Percentiles rank a stretch among this genome's conserved stretches.
Conservation (phyloP, 2,113 vertebrate species). For the Pelmatolapia mariae region DNA sequence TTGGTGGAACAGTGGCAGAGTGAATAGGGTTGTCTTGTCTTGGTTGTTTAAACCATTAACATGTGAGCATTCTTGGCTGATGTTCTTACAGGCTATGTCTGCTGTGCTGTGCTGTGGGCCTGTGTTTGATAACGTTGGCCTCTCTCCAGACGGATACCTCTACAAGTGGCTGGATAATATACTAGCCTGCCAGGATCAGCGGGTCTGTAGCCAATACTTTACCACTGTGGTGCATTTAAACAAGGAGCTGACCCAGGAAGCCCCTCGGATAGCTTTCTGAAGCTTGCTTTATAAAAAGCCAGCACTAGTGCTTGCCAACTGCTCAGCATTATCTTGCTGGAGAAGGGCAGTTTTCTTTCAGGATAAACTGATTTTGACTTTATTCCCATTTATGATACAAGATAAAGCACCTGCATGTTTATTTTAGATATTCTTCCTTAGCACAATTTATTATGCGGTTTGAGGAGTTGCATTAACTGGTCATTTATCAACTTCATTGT, state of each 20-base stretch:
- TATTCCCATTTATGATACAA: neutral
- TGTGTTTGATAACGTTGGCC: constrained; percentile 95
- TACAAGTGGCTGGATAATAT: constrained; percentile 99
- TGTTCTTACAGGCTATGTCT: constrained; percentile 87
- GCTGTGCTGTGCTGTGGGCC: constrained; percentile 97
- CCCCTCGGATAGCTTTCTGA: neutral
- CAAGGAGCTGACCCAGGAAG: constrained; percentile 34
- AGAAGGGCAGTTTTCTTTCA: neutral
- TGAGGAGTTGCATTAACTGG: neutral
- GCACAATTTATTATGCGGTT: neutral
- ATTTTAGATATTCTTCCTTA: neutral
- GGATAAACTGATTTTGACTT: neutral
- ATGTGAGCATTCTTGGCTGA: neutral
- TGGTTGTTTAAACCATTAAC: neutral
- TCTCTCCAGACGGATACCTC: constrained; percentile 95
- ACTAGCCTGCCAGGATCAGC: constrained; percentile 92
- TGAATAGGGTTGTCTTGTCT: neutral
- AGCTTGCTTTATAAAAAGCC: neutral
- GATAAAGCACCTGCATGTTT: constrained; percentile 3
- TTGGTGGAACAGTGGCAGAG: neutral
- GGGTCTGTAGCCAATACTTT: constrained; percentile 61
- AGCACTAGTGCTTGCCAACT: neutral
- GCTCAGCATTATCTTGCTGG: neutral
- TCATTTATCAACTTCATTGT: neutral
- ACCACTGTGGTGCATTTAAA: constrained; percentile 20